These are phyloP conservation scores for Staurois parvus DNA, from an alignment of 2,797 vertebrate genomes.

Conservation along the genomic window DNA sequence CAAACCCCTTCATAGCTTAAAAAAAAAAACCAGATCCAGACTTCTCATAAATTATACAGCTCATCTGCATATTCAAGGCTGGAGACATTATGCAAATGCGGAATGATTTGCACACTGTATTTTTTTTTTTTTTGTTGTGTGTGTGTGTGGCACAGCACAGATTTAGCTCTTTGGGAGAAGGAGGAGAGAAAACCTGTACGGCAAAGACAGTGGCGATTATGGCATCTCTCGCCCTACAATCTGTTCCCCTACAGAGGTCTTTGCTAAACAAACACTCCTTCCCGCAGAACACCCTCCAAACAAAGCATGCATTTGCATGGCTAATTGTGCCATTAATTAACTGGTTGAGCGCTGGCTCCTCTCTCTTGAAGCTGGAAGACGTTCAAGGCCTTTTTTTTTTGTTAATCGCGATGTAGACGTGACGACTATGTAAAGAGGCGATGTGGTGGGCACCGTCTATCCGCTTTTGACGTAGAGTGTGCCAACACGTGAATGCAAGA, in stretches of 20 bases:
- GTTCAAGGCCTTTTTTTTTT: constrained; percentile 53
- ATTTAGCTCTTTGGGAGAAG: constrained; percentile 82
- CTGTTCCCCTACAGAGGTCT: constrained; percentile 23
- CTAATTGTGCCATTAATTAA: constrained; percentile 62
- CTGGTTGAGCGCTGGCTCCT: constrained; percentile 55
- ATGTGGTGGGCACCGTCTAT: not conserved
- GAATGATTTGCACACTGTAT: constrained; percentile 94
- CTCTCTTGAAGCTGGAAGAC: not conserved
- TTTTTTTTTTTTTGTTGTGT: constrained; percentile 85
- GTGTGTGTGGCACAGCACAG: constrained; percentile 70
- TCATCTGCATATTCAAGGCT: constrained; percentile 96
- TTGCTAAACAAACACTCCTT: constrained; percentile 55
- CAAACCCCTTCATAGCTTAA: constrained; percentile 25
- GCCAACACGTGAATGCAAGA: constrained; percentile 11
- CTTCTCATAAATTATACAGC: constrained; percentile 95
- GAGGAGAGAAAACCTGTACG: constrained; percentile 37
- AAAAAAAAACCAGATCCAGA: constrained; percentile 73
- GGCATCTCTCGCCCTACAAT: constrained; percentile 50
- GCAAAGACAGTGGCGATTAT: constrained; percentile 36
- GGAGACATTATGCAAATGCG: constrained; percentile 97
- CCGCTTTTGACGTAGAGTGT: not conserved
- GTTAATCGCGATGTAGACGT: not conserved
- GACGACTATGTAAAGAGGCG: constrained; percentile 7
- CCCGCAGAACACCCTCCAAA: constrained; percentile 47
- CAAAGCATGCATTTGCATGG: constrained; percentile 61